Conservation (phyloP, 2,888 invertebrate species). For the Euproctis similis region DNA sequence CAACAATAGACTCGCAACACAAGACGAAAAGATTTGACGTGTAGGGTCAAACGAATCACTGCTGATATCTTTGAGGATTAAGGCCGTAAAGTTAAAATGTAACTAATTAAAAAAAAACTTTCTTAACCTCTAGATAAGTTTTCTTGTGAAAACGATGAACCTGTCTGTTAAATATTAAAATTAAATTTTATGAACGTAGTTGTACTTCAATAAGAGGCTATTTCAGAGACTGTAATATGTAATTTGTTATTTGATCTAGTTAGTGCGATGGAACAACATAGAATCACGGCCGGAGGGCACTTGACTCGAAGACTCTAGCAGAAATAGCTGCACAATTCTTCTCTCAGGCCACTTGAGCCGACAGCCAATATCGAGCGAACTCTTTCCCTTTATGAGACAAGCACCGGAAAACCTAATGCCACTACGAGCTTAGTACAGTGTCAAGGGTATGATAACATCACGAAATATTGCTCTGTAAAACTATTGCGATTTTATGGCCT, state of each 20-base stretch:
- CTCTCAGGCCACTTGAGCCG: slow-evolving; percentile 48
- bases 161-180: too few relatives aligned
- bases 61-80: too few relatives aligned
- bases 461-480: background rate
- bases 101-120: too few relatives aligned
- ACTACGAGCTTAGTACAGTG: slow-evolving; percentile 20
- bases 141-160: too few relatives aligned
- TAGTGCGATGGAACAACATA: slow-evolving; percentile 35
- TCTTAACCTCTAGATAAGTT: slow-evolving; percentile 1
- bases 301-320: slow-evolving; percentile 39
- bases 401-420: slow-evolving; percentile 36
- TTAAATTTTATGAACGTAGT: slow-evolving; percentile 11
- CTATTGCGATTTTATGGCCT: too few relatives aligned
- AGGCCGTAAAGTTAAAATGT: too few relatives aligned
- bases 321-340: slow-evolving; percentile 65
- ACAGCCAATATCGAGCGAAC: slow-evolving; percentile 51
- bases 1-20: too few relatives aligned
- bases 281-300: slow-evolving; percentile 40
- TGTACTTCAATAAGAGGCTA: slow-evolving; percentile 26
- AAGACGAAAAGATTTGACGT: too few relatives aligned
- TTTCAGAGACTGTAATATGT: slow-evolving; percentile 33
- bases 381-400: slow-evolving; percentile 48
- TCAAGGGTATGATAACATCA: slow-evolving; percentile 12
- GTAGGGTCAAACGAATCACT: too few relatives aligned
- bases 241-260: slow-evolving; percentile 57